phyloP scores from a whole-genome alignment of 2,888 invertebrate species.

The Pecten maximus region DNA sequence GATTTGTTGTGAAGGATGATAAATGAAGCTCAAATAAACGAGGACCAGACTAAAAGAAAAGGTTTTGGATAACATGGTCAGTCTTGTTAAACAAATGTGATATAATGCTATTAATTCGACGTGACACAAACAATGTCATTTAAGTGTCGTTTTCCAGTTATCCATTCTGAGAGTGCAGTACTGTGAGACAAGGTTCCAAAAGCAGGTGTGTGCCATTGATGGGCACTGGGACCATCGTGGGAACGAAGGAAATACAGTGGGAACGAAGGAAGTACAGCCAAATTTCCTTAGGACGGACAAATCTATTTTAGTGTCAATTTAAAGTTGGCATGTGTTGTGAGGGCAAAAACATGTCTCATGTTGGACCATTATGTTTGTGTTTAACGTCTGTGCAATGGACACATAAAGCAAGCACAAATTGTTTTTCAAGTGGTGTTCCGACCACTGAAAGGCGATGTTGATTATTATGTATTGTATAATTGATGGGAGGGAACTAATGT shows the following conservation, averaged over 20 bases:
- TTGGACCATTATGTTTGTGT: constrained; percentile 9
- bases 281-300: not conserved
- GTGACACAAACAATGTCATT: not conserved
- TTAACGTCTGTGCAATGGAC: constrained; percentile 10
- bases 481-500: constrained; percentile 14
- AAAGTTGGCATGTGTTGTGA: constrained; percentile 25
- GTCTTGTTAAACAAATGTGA: constrained; percentile 37
- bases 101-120: constrained; percentile 33
- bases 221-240: not conserved
- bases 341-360: constrained; percentile 28
- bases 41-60: constrained; percentile 1
- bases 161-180: not conserved
- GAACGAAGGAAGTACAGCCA: not conserved
- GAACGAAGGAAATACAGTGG: constrained; percentile 5
- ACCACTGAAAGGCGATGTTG: constrained; percentile 1
- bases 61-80: not conserved
- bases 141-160: not conserved
- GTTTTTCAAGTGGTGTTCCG: constrained; percentile 1
- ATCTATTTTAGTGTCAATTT: constrained; percentile 22
- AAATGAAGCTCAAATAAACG: not conserved
- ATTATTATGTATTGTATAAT: constrained; percentile 14
- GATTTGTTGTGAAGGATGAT: not conserved
- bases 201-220: not conserved
- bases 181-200: not conserved
- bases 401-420: constrained; percentile 5